These are phyloP conservation scores for Centruroides vittatus DNA, from an alignment of 1,140 invertebrate genomes.

Conservation along the genomic window DNA sequence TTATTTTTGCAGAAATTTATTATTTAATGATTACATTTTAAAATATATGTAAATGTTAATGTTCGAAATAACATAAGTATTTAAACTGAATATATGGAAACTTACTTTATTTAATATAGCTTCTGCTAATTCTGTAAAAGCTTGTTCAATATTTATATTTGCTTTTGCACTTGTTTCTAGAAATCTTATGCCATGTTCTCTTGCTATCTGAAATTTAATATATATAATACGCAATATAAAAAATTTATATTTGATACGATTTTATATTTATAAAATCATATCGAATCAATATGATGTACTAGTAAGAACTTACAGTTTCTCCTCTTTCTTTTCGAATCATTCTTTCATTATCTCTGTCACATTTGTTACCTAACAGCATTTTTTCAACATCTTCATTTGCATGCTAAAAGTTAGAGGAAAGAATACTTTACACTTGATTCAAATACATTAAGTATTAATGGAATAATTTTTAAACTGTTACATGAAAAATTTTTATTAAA, in stretches of 20 bases:
- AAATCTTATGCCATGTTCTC: conserved; percentile 37
- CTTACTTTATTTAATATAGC: conserved; percentile 34
- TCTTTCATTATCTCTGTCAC: conserved; percentile 40
- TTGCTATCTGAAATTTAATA: conserved; percentile 38
- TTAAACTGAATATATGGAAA: background rate
- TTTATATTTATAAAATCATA: background rate
- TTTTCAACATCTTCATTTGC: conserved; percentile 43
- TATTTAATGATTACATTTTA: too few species aligned
- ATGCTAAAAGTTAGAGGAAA: background rate
- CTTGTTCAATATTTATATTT: conserved; percentile 39
- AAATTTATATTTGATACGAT: background rate
- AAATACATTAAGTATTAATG: background rate
- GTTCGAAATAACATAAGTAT: too few species aligned
- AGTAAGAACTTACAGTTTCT: conserved; percentile 21
- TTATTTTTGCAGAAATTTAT: too few species aligned
- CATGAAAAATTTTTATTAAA: too few species aligned
- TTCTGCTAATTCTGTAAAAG: conserved; percentile 38
- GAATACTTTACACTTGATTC: too few species aligned
- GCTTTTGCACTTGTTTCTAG: conserved; percentile 40
- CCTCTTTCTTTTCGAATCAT: conserved; percentile 34
- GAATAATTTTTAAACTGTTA: background rate
- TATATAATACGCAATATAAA: background rate
- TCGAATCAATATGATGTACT: background rate
- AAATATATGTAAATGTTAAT: too few species aligned
- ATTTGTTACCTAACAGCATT: conserved; percentile 42